Percentiles rank a stretch among this genome's conserved stretches.
These are phyloP conservation scores for Xestia c-nigrum DNA, from an alignment of 2,888 invertebrate species.

Conservation along the genomic window DNA sequence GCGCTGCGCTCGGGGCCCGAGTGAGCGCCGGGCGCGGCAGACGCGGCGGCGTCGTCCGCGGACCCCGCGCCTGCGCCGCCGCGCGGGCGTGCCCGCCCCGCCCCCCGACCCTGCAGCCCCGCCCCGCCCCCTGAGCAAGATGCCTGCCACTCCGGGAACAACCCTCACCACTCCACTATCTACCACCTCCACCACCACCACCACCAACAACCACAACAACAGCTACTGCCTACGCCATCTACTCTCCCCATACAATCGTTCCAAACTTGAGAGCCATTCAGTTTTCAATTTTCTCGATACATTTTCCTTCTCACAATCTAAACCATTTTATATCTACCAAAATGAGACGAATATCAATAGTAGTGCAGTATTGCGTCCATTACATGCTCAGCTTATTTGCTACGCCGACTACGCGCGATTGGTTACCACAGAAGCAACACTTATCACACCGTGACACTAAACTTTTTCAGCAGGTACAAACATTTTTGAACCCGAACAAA, in stretches of 20 bases:
- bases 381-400: slow-evolving; percentile 1
- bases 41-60: slow-evolving; percentile 78
- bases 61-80: slow-evolving; percentile 68
- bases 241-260: neutral
- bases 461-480: slow-evolving; percentile 2
- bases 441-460: neutral
- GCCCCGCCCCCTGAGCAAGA: slow-evolving; percentile 66
- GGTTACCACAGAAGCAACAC: neutral
- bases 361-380: neutral
- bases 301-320: neutral
- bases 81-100: slow-evolving; percentile 69
- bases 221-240: neutral
- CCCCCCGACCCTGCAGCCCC: slow-evolving; percentile 66
- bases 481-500: slow-evolving; percentile 24
- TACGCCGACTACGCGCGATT: neutral
- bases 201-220: slow-evolving; percentile 25
- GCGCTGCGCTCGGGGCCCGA: slow-evolving; percentile 81
- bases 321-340: neutral
- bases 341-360: neutral
- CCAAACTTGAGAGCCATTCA: neutral
- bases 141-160: slow-evolving; percentile 61
- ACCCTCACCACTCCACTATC: slow-evolving; percentile 58
- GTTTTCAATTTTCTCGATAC: neutral
- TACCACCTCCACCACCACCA: slow-evolving; percentile 19
- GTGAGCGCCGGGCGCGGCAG: slow-evolving; percentile 80